Base-by-base conservation (phyloP, 2,888 invertebrate species). In the Eristalinus sepulchralis region DNA sequence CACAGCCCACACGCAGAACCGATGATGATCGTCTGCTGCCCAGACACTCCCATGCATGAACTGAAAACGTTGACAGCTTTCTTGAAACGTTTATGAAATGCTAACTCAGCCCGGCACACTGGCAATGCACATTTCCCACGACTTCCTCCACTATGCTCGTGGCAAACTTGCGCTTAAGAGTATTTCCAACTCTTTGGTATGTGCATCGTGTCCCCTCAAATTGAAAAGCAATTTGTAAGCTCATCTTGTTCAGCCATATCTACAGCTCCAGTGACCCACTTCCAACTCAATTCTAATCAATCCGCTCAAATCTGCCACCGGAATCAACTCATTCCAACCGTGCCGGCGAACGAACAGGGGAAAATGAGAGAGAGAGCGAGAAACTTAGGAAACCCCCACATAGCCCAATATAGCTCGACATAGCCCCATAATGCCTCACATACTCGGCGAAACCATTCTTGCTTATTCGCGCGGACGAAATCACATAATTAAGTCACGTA, bases 401-500 rank as follows among this genome's bases (percentile, higher is more conserved):
- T 66, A 31, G 53, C 39, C 8, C 59, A 22, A 39, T 22, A 66
- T 17, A 39, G 57, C n/a, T 39, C 17, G 31, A 57, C 20, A 53
- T 66, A 27, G 53, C 55, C 6, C 59, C 34, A 53, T 20, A 71
- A 82, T 34, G 57, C 70, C 70, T 64, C 55, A 71, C 64, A 78
- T 71, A 71, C 71, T 64, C 64, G 70, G 10, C 10, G 67, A 67
- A 67, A 71, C 33, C 36, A 31, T 39, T 55, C 24, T 63, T 53
- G 33, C 24, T 57, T 39, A 39, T 33, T 67, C 36, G 55, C 66
- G 70, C 63, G 63, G 68, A 76, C 85, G 77, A 81, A 85, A 85
- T 85, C 81, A 81, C 64, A 70, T 85, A 85, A 85, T 85, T 81
- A 85, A 85, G 85, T 85, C 85, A 85, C 85, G 85, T 85, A 85